Conservation (phyloP, 2,888 invertebrate species). For the Allygus modestus region DNA sequence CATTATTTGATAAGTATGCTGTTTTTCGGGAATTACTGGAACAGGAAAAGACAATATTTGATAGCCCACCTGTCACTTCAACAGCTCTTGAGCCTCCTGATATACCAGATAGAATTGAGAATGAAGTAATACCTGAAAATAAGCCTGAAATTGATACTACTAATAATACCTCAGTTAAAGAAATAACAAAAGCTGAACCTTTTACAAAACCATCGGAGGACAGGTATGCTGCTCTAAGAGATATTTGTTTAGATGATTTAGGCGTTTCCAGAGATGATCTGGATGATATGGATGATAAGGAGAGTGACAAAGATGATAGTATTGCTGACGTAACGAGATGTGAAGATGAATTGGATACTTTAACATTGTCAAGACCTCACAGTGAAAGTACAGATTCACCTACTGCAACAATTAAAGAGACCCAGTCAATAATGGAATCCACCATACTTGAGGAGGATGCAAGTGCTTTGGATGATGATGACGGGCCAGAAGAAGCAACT, state of each 20-base stretch:
- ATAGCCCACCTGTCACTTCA: slow-evolving; percentile 46
- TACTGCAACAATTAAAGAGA: slow-evolving; percentile 69
- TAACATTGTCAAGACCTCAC: slow-evolving; percentile 69
- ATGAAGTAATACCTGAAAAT: slow-evolving; percentile 62
- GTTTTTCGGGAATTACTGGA: slow-evolving; percentile 90
- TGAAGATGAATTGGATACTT: slow-evolving; percentile 69
- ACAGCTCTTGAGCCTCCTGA: slow-evolving; percentile 48
- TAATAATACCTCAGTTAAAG: slow-evolving; percentile 47
- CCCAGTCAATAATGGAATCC: slow-evolving; percentile 71
- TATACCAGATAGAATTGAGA: background rate
- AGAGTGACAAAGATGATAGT: slow-evolving; percentile 71
- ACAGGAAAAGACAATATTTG: slow-evolving; percentile 77
- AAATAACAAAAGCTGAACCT: slow-evolving; percentile 73
- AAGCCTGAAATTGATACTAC: slow-evolving; percentile 61
- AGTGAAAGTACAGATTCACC: slow-evolving; percentile 71
- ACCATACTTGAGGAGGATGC: slow-evolving; percentile 71
- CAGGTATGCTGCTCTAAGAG: slow-evolving; percentile 89
- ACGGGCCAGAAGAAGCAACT: slow-evolving; percentile 65
- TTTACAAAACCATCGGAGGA: slow-evolving; percentile 74
- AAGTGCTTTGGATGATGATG: slow-evolving; percentile 70
- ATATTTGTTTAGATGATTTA: slow-evolving; percentile 75
- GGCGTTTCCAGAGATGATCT: slow-evolving; percentile 73
- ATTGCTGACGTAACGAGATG: slow-evolving; percentile 68
- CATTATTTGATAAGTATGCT: slow-evolving; percentile 89
- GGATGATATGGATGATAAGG: slow-evolving; percentile 72